Evolutionary conservation across 2,888 invertebrate genomes (phyloP).

Genomic region (Metellina segmentata): DNA sequence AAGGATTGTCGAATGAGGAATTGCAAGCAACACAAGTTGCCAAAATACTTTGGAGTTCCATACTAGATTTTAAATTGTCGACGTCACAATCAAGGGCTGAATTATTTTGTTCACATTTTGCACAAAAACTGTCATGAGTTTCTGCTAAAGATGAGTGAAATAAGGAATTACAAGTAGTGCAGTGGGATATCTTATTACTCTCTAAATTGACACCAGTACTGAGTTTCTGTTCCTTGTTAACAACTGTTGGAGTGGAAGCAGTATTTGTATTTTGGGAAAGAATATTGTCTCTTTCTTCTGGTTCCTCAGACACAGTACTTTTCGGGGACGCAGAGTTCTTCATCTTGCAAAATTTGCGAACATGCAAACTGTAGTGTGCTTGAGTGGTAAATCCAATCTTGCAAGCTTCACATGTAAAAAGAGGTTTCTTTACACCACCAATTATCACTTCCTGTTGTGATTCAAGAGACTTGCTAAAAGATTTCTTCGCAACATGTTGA

Average conservation of each 20-base stretch:
- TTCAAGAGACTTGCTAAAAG: slow-evolving; percentile 42
- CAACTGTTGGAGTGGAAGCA: background rate
- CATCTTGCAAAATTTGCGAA: slow-evolving; percentile 64
- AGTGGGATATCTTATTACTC: slow-evolving; percentile 8
- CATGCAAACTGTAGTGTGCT: slow-evolving; percentile 68
- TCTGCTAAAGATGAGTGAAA: background rate
- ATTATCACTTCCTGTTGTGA: slow-evolving; percentile 62
- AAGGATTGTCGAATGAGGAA: slow-evolving; percentile 15
- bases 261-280: background rate
- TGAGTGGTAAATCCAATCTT: slow-evolving; percentile 67
- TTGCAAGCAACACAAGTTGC: slow-evolving; percentile 45
- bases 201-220: background rate
- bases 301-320: background rate
- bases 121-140: slow-evolving; percentile 43
- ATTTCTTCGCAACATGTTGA: slow-evolving; percentile 73
- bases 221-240: background rate
- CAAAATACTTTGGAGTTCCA: slow-evolving; percentile 14
- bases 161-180: slow-evolving; percentile 27
- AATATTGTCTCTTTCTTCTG: background rate
- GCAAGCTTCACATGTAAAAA: slow-evolving; percentile 72
- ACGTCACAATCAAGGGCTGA: background rate
- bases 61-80: background rate
- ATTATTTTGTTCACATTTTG: slow-evolving; percentile 2
- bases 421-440: slow-evolving; percentile 61
- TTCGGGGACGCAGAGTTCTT: background rate